Base-by-base conservation (phyloP, 2,113 vertebrate species). In the Misgurnus mizolepis region DNA sequence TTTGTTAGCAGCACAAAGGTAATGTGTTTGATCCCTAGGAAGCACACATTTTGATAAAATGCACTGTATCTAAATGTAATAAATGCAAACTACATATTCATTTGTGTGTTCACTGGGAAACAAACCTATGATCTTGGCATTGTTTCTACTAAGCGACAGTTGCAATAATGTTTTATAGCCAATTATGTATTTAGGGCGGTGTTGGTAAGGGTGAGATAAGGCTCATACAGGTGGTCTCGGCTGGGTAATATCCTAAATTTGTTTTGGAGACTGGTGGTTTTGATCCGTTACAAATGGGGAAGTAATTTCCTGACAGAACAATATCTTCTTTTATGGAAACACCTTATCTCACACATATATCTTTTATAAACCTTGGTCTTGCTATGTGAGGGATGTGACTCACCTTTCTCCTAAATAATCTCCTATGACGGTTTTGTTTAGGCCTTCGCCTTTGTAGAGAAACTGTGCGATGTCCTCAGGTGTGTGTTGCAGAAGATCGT, bases 331-430 rank as follows among this genome's bases (percentile, higher is more conserved):
- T 68, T 60, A 78, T 17, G 56, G 40, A 72, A 67, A n/a, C 3
- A 58, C 71, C 53, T 86, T 88, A 88, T 81, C 82, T 84, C 67
- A 74, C 73, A 53, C 47, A 79, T 85, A 85, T 85, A 88, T 88
- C 79, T 76, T 22, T 27, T 49, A 34, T 34, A 67, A 82, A 82
- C 27, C 80, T 41, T 14, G 15, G 27, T 83, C 77, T 80, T 80
- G 78, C 76, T 64, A 41, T 58, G 65, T 22, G 58, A 47, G 45
- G 62, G 27, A 68, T 80, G 78, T 49, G 60, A 67, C 90, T 91
- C 90, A 97, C 98, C 97, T 94, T 90, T 99, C 97, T 18, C 98
- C 97, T 73, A 99, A 93, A 90, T 99, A 99, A 93, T 99, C 97
- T 78, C 98, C 98, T 8, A 99, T 99, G 83, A 96, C 95, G 0